Base-by-base conservation (phyloP, 2,888 invertebrate genomes). In the Tipula lateralis region DNA sequence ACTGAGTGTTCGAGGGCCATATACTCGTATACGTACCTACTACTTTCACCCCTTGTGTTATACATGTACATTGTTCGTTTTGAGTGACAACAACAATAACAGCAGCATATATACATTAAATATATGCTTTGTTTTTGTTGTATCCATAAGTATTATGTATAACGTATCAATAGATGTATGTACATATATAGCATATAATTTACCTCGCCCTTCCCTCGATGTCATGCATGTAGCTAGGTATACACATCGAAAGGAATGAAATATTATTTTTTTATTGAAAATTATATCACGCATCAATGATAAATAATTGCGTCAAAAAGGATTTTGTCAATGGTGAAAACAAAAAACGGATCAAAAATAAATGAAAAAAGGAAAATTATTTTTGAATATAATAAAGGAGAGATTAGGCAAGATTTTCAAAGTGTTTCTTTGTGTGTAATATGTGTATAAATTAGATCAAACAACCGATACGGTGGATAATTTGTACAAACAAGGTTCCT, bases 261-360 rank as follows among this genome's bases (percentile, higher is more conserved):
- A 66, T 66, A 66, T 66, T 50, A 44, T 44, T 50, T 50, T 24
- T 66, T 66, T 66, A 66, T 66, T 66, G 66, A 66, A 85, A 85
- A 85, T 86, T 86, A 85, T 86, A 85, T 86, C 86, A 86, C 85
- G 86, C 86, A 86, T 85, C 86, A 86, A 85, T 85, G 85, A 86
- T 85, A 85, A 85, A 86, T 86, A 86, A 86, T 86, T 86, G 85
- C 85, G 86, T 86, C 85, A 86, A 86, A 86, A 86, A 85, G 85
- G 84, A 82, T 66, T 66, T 66, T 66, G 9, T 66, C 24, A 66
- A 66, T 66, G 24, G 7, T 19, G 24, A 24, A 66, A 66, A 66
- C 66, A 66, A 66, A 24, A 66, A 66, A 66, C 66, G 66, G 66
- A 66, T 66, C 66, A 66, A 66, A n/a, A 66, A 66, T 66, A 66